A percentile compares a stretch with the other conserved stretches of the same genome.
Conservation (phyloP, 2,888 invertebrate species). For the Pemphredon lugubris region DNA sequence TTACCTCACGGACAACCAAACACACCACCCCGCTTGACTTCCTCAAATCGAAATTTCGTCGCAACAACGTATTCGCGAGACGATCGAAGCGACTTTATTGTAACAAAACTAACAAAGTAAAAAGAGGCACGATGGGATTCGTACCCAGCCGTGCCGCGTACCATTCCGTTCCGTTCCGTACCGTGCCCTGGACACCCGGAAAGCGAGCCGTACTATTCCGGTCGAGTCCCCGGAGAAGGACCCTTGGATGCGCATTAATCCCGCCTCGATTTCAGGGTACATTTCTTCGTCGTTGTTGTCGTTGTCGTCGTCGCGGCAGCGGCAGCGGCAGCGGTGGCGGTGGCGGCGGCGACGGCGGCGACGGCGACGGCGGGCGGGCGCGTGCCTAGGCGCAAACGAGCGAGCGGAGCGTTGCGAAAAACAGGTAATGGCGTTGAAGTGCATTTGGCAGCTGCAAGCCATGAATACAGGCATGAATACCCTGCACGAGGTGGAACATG, state of each 20-base stretch:
- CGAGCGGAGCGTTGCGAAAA: slow-evolving; percentile 66
- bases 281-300: slow-evolving; percentile 11
- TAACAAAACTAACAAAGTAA: no score
- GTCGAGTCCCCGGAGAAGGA: slow-evolving; percentile 4
- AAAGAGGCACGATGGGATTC: no score
- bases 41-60: no score
- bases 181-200: slow-evolving; percentile 31
- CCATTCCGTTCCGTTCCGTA: slow-evolving; percentile 46
- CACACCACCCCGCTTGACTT: no score
- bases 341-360: no score
- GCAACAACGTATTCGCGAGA: no score
- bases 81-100: no score
- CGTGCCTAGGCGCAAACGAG: slow-evolving; percentile 58
- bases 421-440: slow-evolving; percentile 75
- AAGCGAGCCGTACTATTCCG: slow-evolving; percentile 54
- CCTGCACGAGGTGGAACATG: slow-evolving; percentile 67
- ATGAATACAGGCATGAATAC: slow-evolving; percentile 70
- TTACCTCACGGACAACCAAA: no score
- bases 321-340: no score
- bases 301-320: neutral
- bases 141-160: no score
- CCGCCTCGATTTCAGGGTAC: slow-evolving; percentile 33
- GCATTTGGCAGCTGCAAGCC: slow-evolving; percentile 74
- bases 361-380: slow-evolving; percentile 50
- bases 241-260: slow-evolving; percentile 10